phyloP scores from a whole-genome alignment of 2,113 vertebrate genomes.

The Thalassarche chlororhynchos region DNA sequence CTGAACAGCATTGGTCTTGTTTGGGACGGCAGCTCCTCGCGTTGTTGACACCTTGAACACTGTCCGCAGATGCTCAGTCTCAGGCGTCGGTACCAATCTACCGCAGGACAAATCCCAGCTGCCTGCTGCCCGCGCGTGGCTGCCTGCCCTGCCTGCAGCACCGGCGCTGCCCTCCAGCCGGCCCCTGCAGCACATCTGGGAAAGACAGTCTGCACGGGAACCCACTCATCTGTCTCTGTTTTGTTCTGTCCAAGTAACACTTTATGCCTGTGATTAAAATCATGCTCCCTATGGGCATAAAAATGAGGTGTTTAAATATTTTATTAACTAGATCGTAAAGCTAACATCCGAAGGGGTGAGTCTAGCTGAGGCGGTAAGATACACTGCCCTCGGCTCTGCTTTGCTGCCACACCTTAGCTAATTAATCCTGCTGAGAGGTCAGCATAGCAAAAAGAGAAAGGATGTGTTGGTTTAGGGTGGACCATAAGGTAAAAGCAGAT shows the following conservation, averaged over 20 bases:
- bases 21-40: not conserved
- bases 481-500: not conserved
- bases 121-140: not conserved
- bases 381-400: not conserved
- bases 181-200: not conserved
- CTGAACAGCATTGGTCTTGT: not conserved
- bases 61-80: not conserved
- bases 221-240: not conserved
- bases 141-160: not conserved
- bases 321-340: conserved; percentile 6
- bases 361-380: not conserved
- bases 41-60: not conserved
- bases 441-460: not conserved
- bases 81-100: accelerated
- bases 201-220: not conserved
- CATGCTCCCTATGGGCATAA: not conserved
- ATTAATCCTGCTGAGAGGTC: conserved; percentile 3
- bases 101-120: not conserved
- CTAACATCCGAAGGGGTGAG: not conserved
- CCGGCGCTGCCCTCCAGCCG: not conserved
- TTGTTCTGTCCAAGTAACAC: not conserved
- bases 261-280: not conserved
- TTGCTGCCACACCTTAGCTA: not conserved
- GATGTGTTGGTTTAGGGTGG: not conserved
- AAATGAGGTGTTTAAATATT: conserved; percentile 35